These are phyloP conservation scores for Eumeta japonica DNA, from an alignment of 1,140 invertebrate species.

Conservation along the genomic window DNA sequence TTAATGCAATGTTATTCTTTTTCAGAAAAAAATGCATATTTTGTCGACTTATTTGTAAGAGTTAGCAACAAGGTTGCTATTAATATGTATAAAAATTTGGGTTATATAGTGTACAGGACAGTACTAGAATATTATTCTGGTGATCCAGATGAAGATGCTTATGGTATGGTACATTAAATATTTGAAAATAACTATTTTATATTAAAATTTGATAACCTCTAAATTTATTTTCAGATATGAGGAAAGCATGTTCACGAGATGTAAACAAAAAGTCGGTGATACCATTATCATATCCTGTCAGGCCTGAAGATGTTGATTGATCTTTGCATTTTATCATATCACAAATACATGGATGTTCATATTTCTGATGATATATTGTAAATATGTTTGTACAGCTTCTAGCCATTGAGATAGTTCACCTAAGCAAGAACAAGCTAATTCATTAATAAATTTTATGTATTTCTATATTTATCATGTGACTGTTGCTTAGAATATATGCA, in stretches of 20 bases:
- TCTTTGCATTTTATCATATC: too few species aligned
- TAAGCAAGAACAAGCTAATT: too few species aligned
- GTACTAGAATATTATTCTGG: constrained; percentile 98
- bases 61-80: constrained; percentile 97
- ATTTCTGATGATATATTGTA: too few species aligned
- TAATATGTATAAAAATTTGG: constrained; percentile 94
- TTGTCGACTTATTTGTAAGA: constrained; percentile 98
- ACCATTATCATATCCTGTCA: constrained; percentile 89
- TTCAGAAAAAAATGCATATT: constrained; percentile 91
- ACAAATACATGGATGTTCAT: too few species aligned
- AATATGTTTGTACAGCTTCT: too few species aligned
- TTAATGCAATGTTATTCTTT: too few species aligned
- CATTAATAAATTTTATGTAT: too few species aligned
- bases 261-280: constrained; percentile 90
- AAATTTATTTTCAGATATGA: constrained; percentile 80
- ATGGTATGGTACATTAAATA: constrained; percentile 66
- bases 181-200: neutral
- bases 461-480: too few species aligned
- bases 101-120: constrained; percentile 95
- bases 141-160: constrained; percentile 97
- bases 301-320: constrained; percentile 93
- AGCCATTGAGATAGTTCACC: too few species aligned
- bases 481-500: too few species aligned
- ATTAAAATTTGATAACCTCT: constrained; percentile 7
- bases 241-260: constrained; percentile 94